Base-by-base conservation (phyloP, 1,140 invertebrate genomes). In the Idris sp. region DNA sequence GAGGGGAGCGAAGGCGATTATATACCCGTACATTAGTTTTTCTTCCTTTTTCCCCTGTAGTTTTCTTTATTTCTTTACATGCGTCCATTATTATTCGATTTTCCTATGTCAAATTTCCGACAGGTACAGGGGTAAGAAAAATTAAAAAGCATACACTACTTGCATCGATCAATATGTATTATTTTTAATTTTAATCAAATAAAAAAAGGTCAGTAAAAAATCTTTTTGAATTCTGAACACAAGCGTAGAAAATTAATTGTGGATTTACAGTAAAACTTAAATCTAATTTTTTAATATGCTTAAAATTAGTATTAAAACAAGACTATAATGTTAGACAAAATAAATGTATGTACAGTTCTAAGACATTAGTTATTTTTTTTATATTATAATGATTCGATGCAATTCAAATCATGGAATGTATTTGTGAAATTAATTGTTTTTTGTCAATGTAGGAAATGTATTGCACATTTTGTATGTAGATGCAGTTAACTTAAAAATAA, bases 61-160 rank as follows among this genome's bases (percentile, higher is more conserved):
- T 10, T 26, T 35, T 64, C 38, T 18, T 19, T 25, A 25, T 16
- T 33, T 2, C 9, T 11, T 25, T 48, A 26, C 15, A 1, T 36
- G 13, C 16, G n/a, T 40, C 7, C 4, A 48, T 15, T 18, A 18
- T 53, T 26, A 19, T 43, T 40, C 22, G 16, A 43, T 26, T 53
- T 54, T 36, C 22, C 40, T 16, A 6, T 44, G 28, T 65, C 61
- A n/a, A 36, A 65, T 65, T 65, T 36, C 48, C 61, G 11, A 13
- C 35, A 62, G 25, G 51, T 41, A 43, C 18, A 4, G 13, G 28
- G 6, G 8, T 11, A 26, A 41, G 0, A 49, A 56, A 25, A 9
- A 58, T 48, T 33, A 26, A 58, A 35, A 58, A 48, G 44, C 43
- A 15, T 68, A 18, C 64, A 19, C 30, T 44, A 36, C 43, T 43